Percentiles rank a stretch among this genome's conserved stretches.
These are phyloP conservation scores for Lapara coniferarum DNA, from an alignment of 2,888 invertebrate species.

Conservation along the genomic window DNA sequence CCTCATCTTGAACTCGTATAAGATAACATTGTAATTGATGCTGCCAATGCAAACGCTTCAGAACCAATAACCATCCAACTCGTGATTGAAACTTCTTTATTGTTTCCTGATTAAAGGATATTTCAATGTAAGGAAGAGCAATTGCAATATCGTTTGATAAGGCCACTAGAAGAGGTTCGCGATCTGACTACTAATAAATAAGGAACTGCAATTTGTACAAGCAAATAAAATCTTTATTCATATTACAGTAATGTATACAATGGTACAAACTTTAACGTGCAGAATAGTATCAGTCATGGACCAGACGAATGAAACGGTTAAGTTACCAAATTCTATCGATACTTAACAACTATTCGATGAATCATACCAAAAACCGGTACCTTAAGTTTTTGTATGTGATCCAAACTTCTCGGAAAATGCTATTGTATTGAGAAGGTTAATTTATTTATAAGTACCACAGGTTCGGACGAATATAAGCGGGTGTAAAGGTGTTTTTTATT, in stretches of 20 bases:
- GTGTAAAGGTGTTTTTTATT: neutral
- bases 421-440: conserved; percentile 35
- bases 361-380: conserved; percentile 42
- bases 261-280: neutral
- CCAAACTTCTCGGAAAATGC: conserved; percentile 36
- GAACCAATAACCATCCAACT: conserved; percentile 9
- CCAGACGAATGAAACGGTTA: conserved; percentile 40
- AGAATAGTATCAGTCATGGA: conserved; percentile 32
- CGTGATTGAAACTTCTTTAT: conserved; percentile 26
- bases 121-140: conserved; percentile 35
- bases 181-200: conserved; percentile 19
- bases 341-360: conserved; percentile 37
- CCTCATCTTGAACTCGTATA: conserved; percentile 19
- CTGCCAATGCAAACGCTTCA: conserved; percentile 25
- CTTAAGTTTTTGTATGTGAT: conserved; percentile 32
- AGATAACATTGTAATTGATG: conserved; percentile 22
- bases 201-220: neutral
- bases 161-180: conserved; percentile 32
- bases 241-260: neutral
- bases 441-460: conserved; percentile 24
- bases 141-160: conserved; percentile 38
- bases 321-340: conserved; percentile 39
- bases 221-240: neutral
- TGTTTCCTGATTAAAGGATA: conserved; percentile 36
- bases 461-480: neutral